These are phyloP conservation scores for Eueremaeus valkanovi DNA, from an alignment of 2,888 invertebrate species.

Conservation along the genomic window DNA sequence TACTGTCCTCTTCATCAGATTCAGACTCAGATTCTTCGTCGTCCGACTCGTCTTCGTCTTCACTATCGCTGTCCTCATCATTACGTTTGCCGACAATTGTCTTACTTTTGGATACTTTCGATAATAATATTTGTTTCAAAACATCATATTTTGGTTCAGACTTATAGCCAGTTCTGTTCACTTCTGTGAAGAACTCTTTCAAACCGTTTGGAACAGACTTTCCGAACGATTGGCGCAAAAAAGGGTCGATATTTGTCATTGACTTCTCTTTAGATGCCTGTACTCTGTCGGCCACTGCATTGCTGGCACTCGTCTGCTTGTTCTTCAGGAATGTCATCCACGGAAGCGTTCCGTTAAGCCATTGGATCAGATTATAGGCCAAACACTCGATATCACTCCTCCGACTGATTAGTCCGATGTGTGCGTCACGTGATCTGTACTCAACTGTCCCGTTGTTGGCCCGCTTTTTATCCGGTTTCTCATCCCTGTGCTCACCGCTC, in stretches of 20 bases:
- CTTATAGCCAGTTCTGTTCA: not conserved
- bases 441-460: constrained; percentile 96
- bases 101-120: not conserved
- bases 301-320: too few species aligned
- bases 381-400: constrained; percentile 57
- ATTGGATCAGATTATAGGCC: constrained; percentile 57
- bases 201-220: constrained; percentile 35
- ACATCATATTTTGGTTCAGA: constrained; percentile 20
- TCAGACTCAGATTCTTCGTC: not conserved
- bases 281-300: constrained; percentile 45
- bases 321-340: constrained; percentile 51
- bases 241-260: constrained; percentile 41
- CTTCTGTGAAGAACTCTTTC: constrained; percentile 25
- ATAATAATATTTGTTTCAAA: constrained; percentile 18
- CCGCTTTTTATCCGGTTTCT: constrained; percentile 77
- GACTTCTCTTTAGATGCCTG: constrained; percentile 45
- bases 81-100: too few species aligned
- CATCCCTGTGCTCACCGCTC: constrained; percentile 69
- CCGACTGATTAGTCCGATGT: constrained; percentile 65
- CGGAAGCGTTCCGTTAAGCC: constrained; percentile 55
- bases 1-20: not conserved
- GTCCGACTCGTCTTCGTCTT: not conserved
- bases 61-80: not conserved
- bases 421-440: constrained; percentile 96
- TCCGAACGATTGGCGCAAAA: constrained; percentile 40